Evolutionary conservation across 1,140 invertebrate species (phyloP), one percentile per base, ranked within the genome.

Genomic region (Anastrepha ludens): DNA sequence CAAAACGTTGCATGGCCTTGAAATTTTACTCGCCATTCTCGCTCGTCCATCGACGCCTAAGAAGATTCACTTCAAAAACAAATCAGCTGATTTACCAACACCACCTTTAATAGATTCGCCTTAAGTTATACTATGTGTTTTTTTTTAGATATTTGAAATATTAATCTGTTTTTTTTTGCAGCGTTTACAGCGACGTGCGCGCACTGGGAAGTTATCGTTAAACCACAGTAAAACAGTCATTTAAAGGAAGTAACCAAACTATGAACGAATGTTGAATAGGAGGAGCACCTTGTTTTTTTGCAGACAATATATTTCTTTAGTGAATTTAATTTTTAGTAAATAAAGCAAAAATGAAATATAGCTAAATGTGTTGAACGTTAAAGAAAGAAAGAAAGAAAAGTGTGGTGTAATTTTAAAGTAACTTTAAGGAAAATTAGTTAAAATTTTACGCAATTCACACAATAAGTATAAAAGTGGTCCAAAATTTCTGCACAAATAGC

Each of bases 191-290:
- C 89, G 64, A 85, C 92, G 92, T 17, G 92, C 93, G 39, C 88
- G 89, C 55, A 88, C 81, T 58, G 92, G 92, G 41, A 90, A 92
- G 85, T 64, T 93, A 29, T 90, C 91, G 3, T 88, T 93, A 2
- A 92, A 93, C 58, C 91, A 93, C 87, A 93, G 92, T 86, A 88
- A 85, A 50, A 91, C 90, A 13, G 89, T 93, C 44, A 93, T 93
- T 74, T 93, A 78, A 64, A 41, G 50, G 3, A 6, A 9, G 5
- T 55, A 55, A 7, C 50, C 5, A 55, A 9, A 2, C 50, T 8
- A 11, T 55, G 11, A 55, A 6, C 50, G 0, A 55, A 55, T 55
- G 50, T 55, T 81, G 8, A 39, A 7, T 2, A 17, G 13, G 59
- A 8, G 58, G 50, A 17, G 17, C 58, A 20, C 44, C 39, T 20